phyloP scores from a whole-genome alignment of 2,113 vertebrate species.

The Cryptomyrus ogoouensis region DNA sequence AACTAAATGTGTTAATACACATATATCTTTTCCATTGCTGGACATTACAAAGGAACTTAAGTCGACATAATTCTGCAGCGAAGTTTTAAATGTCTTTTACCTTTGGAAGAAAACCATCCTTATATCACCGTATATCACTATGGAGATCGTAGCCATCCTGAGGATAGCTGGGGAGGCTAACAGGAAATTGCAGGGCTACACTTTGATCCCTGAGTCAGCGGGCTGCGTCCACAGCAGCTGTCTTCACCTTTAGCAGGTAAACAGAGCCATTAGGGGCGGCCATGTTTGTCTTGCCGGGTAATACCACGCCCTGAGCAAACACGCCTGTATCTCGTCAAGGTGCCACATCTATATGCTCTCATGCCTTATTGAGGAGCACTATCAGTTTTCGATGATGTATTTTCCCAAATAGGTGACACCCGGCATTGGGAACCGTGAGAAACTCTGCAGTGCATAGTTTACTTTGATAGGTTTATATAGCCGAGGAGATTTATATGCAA shows the following conservation, averaged over 20 bases:
- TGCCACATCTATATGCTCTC: constrained; percentile 53
- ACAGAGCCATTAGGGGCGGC: constrained; percentile 61
- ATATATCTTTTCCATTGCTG: neutral
- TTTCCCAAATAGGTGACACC: constrained; percentile 27
- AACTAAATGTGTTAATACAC: neutral
- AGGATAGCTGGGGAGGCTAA: constrained; percentile 46
- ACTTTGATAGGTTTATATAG: neutral
- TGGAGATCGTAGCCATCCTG: neutral
- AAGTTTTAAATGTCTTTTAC: neutral
- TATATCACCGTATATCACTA: neutral
- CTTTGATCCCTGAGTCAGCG: constrained; percentile 32
- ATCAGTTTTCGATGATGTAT: constrained; percentile 46
- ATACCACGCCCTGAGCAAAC: constrained; percentile 66
- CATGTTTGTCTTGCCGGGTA: constrained; percentile 65
- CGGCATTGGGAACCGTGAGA: neutral
- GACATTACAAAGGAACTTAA: neutral
- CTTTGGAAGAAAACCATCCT: neutral
- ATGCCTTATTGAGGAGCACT: constrained; percentile 46
- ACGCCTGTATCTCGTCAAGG: constrained; percentile 55
- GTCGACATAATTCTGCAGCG: neutral
- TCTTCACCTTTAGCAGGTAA: constrained; percentile 67
- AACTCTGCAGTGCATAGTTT: neutral
- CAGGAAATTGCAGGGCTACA: constrained; percentile 43
- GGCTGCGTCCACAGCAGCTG: constrained; percentile 58
- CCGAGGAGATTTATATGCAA: neutral